phyloP scores from a whole-genome alignment of 2,113 vertebrate species.

The Saccopteryx leptura region DNA sequence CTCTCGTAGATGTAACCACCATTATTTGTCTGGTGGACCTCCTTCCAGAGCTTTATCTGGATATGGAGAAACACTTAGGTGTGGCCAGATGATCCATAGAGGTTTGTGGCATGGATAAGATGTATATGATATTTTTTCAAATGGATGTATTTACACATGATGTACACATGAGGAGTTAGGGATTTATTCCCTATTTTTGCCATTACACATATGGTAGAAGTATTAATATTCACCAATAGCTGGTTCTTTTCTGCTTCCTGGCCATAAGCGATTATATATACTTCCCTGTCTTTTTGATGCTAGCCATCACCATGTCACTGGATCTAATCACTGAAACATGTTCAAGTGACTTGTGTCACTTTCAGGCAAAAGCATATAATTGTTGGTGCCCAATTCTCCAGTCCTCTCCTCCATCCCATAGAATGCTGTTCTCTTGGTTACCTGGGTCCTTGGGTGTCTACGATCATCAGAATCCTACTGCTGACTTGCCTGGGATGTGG shows the following conservation, averaged over 20 bases:
- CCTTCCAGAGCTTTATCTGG: not conserved
- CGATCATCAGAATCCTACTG: not conserved
- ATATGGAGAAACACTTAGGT: not conserved
- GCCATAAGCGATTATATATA: not conserved
- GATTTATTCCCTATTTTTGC: not conserved
- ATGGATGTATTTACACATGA: not conserved
- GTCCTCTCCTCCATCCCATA: rapidly evolving
- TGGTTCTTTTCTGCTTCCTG: not conserved
- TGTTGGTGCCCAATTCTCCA: no score
- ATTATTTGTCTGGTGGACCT: not conserved
- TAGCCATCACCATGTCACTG: not conserved
- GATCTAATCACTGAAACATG: not conserved
- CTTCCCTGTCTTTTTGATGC: not conserved
- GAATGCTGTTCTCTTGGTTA: not conserved
- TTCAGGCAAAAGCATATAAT: not conserved
- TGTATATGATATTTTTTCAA: not conserved
- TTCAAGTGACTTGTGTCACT: not conserved
- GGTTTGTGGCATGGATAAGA: not conserved
- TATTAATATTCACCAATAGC: not conserved
- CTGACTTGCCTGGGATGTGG: not conserved
- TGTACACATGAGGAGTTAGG: not conserved
- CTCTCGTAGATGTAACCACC: not conserved
- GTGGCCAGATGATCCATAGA: not conserved
- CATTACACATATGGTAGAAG: not conserved
- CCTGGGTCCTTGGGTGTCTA: not conserved